Evolutionary conservation across 2,797 vertebrate genomes (phyloP).

Genomic region (Spinus olivaceus): DNA sequence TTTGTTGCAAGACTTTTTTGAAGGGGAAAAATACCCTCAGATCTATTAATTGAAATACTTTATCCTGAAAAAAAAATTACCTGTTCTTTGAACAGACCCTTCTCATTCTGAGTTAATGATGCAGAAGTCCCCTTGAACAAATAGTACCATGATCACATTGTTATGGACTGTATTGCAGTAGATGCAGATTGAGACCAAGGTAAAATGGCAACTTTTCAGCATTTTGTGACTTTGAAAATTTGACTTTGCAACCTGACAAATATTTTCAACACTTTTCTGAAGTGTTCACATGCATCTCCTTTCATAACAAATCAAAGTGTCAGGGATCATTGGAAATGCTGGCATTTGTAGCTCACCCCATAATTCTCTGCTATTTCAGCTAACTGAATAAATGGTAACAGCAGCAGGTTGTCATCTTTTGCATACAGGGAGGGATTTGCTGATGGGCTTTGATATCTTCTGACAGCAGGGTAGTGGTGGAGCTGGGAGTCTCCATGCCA

Average conservation of each 20-base stretch:
- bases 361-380: background rate
- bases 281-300: background rate
- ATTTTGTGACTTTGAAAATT: background rate
- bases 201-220: background rate
- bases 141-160: background rate
- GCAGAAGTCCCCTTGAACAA: background rate
- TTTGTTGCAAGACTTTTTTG: background rate
- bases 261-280: background rate
- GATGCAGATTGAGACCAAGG: background rate
- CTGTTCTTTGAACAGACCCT: background rate
- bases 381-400: background rate
- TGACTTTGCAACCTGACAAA: background rate
- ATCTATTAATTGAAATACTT: background rate
- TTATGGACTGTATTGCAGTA: background rate
- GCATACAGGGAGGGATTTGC: background rate
- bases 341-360: background rate
- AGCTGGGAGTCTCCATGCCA: background rate
- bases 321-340: background rate
- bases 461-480: background rate
- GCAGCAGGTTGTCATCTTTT: background rate
- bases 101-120: background rate
- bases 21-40: rapidly evolving
- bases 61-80: background rate
- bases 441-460: background rate
- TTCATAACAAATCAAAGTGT: background rate